phyloP scores from a whole-genome alignment of 2,113 vertebrate species.

The Zosterops borbonicus region DNA sequence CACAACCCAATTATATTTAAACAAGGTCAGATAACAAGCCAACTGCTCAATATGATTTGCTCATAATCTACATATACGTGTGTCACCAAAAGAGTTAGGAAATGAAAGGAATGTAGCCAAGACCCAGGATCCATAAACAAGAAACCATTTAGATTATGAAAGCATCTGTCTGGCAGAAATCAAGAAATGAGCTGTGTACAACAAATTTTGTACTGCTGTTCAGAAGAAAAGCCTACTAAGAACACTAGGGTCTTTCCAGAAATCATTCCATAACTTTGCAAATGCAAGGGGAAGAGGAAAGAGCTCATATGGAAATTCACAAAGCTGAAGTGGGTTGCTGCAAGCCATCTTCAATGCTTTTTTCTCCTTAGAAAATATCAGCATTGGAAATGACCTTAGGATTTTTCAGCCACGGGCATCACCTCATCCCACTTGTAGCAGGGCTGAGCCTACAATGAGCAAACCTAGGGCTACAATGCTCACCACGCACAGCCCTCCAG shows the following conservation, averaged over 20 bases:
- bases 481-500: not conserved
- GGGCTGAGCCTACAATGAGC: not conserved
- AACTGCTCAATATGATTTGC: not conserved
- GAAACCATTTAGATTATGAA: constrained; percentile 59
- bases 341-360: not conserved
- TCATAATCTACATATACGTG: constrained; percentile 26
- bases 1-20: not conserved
- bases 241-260: not conserved
- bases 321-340: not conserved
- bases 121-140: constrained; percentile 54
- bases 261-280: not conserved
- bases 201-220: not conserved
- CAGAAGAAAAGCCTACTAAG: not conserved
- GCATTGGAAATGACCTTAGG: not conserved
- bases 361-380: not conserved
- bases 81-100: not conserved
- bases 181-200: not conserved
- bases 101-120: constrained; percentile 61
- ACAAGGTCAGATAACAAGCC: not conserved
- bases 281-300: not conserved
- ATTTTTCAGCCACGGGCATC: not conserved
- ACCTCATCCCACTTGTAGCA: too few species aligned
- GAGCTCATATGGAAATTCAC: not conserved
- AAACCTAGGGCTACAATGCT: fast-evolving
- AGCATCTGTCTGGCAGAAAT: not conserved